These are phyloP conservation scores for Megaceryle maxima DNA, from an alignment of 2,113 vertebrate genomes.

Conservation along the genomic window DNA sequence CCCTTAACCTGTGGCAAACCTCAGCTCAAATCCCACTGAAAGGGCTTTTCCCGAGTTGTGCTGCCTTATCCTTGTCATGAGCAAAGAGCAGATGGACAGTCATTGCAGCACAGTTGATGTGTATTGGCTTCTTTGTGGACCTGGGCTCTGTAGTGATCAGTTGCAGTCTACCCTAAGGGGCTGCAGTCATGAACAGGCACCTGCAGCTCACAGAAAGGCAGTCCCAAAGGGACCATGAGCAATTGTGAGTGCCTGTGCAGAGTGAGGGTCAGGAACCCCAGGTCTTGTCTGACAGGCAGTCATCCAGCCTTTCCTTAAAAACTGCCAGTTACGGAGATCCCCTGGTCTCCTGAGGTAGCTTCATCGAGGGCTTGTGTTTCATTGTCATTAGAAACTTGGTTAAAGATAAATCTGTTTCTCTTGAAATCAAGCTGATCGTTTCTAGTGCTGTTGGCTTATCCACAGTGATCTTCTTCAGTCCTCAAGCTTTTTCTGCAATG, in stretches of 20 bases:
- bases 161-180: neutral
- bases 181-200: neutral
- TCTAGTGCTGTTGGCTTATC: neutral
- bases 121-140: neutral
- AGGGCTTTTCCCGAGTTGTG: neutral
- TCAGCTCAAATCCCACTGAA: neutral
- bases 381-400: neutral
- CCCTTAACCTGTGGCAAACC: neutral
- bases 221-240: neutral
- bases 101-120: neutral
- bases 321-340: neutral
- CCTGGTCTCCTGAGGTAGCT: neutral
- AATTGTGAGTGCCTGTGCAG: rapidly evolving
- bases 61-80: neutral
- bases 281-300: neutral
- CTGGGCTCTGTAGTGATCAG: neutral
- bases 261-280: neutral
- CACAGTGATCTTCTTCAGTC: neutral
- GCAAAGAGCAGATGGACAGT: neutral
- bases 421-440: neutral
- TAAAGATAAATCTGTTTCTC: neutral
- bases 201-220: neutral
- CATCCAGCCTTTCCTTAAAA: neutral
- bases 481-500: neutral
- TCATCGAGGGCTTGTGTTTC: neutral